Base-by-base conservation (phyloP, 2,113 vertebrate genomes). In the Festucalex cinctus region DNA sequence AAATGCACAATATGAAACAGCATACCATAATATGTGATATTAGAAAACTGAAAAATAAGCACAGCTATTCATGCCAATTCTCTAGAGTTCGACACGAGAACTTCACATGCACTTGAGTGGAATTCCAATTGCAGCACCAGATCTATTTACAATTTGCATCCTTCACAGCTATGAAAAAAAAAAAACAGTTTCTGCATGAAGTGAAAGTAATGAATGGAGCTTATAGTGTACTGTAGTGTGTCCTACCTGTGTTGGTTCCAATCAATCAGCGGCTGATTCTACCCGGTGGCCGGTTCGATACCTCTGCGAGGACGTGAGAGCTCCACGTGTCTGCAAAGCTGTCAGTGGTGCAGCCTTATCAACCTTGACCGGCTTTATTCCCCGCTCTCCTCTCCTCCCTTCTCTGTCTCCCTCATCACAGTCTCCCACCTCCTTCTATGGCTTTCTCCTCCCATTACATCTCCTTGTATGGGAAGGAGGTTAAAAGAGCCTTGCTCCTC, bases 381-480 rank as follows among this genome's bases (percentile, higher is more conserved):
- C 69, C 73, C 73, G 73, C 77, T 88, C 86, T 87, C 88, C 76
- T 32, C 28, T 32, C 28, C 28, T 67, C 68, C 58, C 70, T 43
- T 66, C 73, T 63, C 66, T 68, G 71, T 65, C 68, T 37, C 56
- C 66, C 77, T 70, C 73, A 76, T 83, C 79, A 66, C 37, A 83
- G 81, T 87, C 85, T 88, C 71, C 83, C 72, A 78, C 70, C 74
- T 43, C 60, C 74, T 61, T 63, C 79, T 73, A 70, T 66, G 61
- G 48, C 75, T 80, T 73, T 79, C 78, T 84, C 79, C 83, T 70
- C 80, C 82, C 85, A 81, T 83, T 84, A 6, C 80, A 81, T 78
- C 63, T 91, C 91, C 89, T 86, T 91, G 88, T 91, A 93, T 88
- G 91, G 90, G 85, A 81, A 83, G 76, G 83, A 81, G 80, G 76